Evolutionary conservation across 2,797 vertebrate genomes (phyloP).

Genomic region (Pseudocheirus occidentalis): DNA sequence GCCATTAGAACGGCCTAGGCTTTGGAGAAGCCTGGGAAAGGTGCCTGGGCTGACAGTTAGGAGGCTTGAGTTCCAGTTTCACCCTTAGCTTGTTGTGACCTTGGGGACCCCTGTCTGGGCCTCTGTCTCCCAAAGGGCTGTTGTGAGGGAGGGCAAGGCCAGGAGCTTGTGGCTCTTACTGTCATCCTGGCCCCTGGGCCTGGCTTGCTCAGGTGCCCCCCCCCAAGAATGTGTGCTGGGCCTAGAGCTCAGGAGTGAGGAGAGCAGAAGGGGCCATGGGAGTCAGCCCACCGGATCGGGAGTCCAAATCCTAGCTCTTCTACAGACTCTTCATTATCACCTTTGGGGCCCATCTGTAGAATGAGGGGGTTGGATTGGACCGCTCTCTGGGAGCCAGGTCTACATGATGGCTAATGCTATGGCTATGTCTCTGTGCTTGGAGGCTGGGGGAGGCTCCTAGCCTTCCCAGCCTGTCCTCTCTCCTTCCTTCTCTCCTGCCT

Average conservation of each 20-base stretch:
- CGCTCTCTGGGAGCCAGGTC: neutral
- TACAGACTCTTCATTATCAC: neutral
- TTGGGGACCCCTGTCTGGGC: neutral
- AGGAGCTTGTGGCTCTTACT: neutral
- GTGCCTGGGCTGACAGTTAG: neutral
- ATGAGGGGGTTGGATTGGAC: neutral
- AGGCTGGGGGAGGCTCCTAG: neutral
- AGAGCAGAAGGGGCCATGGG: no score
- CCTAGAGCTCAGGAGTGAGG: neutral
- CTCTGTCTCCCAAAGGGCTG: no score
- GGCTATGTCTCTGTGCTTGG: neutral
- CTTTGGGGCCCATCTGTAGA: neutral
- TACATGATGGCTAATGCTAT: neutral
- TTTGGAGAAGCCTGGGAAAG: neutral
- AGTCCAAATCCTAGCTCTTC: neutral
- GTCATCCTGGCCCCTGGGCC: neutral
- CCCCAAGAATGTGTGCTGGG: neutral
- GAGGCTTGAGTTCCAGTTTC: neutral
- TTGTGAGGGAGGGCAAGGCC: fast-evolving
- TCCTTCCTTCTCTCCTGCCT: conserved; percentile 3
- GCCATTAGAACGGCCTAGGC: neutral
- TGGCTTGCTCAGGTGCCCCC: no score
- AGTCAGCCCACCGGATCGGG: no score
- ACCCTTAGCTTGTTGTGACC: neutral
- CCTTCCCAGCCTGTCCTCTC: neutral